Base-by-base conservation (phyloP, 2,888 invertebrate species). In the Ecliptopera silaceata region DNA sequence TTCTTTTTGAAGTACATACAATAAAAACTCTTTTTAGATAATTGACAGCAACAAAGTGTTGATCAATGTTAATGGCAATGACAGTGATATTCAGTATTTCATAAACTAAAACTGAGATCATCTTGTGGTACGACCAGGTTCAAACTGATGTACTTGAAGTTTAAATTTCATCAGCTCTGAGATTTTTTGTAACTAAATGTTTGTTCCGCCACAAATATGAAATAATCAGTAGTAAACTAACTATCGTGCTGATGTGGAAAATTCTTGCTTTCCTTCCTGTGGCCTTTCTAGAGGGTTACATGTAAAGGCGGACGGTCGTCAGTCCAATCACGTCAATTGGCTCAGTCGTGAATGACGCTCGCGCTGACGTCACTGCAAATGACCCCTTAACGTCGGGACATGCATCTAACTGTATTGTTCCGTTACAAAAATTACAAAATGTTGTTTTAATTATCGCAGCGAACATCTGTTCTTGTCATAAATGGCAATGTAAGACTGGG, bases 301-400 rank as follows among this genome's bases (percentile, higher is more conserved):
- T 49, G 31, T 38, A 10, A 22, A 45, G 52, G 29, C 42, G 59
- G 48, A 62, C 61, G 66, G 56, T 64, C 72, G 72, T 72, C 72
- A 71, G 64, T 59, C 70, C 74, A 84, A 86, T 88, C 86, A 83
- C 85, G 85, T 84, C 88, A 89, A 88, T 90, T 90, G 86, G 74
- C 79, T 77, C 81, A 84, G 86, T 84, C 79, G 82, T 74, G 73
- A 76, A 78, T 88, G 87, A 88, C 88, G 88, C 70, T 65, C 71
- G 79, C 59, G 51, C 72, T 88, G 88, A 89, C 90, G 90, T 89
- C 88, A 89, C 71, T 53, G 69, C 77, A 86, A 87, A 88, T 72
- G 56, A 70, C 77, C 80, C 74, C 83, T 79, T 82, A n/a, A n/a
- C 81, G 81, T 82, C 77, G 78, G 79, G 69, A 76, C 75, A 66